A percentile compares a stretch with the other conserved stretches of the same genome.
Evolutionary conservation across 64 coral and sea anemone species (phyloP).

Genomic region (Acropora tenuis): DNA sequence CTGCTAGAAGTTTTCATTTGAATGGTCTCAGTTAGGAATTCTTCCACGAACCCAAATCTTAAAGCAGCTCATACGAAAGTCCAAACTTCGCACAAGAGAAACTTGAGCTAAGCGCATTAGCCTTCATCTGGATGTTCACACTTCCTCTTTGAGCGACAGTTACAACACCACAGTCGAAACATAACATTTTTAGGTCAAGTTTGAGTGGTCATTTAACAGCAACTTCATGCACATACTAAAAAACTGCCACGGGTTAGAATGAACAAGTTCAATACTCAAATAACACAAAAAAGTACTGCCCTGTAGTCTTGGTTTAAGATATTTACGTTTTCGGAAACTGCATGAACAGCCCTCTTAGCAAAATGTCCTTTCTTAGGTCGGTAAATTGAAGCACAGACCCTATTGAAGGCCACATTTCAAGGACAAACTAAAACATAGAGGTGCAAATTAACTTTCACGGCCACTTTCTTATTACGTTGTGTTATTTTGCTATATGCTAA

Average conservation of each 20-base stretch:
- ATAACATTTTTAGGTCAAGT: no score
- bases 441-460: neutral
- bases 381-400: neutral
- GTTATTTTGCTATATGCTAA: neutral
- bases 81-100: neutral
- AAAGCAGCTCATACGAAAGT: neutral
- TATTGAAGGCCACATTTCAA: no score
- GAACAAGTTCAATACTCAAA: neutral
- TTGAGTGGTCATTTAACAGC: no score
- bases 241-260: no score
- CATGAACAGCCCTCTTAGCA: neutral
- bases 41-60: neutral
- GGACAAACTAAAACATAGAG: neutral
- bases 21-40: neutral
- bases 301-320: neutral
- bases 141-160: no score
- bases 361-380: neutral
- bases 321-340: neutral
- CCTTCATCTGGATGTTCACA: no score
- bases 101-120: no score
- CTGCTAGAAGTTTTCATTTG: neutral
- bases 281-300: neutral
- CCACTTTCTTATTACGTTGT: neutral
- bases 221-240: no score
- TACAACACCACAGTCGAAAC: no score